A percentile compares a stretch with the other conserved stretches of the same genome.
Conservation (phyloP, 2,113 vertebrate genomes). For the Glaucomys volans region DNA sequence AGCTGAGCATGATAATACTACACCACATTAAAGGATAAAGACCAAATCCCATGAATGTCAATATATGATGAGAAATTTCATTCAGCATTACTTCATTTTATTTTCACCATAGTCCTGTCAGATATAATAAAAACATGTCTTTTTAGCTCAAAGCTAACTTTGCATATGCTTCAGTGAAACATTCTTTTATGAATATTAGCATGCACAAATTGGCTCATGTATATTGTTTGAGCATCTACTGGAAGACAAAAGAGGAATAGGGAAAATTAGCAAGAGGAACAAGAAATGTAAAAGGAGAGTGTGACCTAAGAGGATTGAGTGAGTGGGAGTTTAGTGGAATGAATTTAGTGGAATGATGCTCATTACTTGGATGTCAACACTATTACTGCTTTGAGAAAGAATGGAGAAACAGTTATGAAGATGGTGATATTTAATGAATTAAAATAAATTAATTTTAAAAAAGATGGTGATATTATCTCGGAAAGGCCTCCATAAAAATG, state of each 20-base stretch:
- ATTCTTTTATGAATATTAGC: constrained; percentile 19
- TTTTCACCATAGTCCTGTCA: constrained; percentile 47
- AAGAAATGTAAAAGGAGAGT: background rate
- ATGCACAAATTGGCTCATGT: background rate
- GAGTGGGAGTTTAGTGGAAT: background rate
- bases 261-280: background rate
- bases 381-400: background rate
- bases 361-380: constrained; percentile 5
- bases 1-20: constrained; percentile 56
- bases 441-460: too few relatives aligned
- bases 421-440: background rate
- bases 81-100: constrained; percentile 73
- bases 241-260: constrained; percentile 17
- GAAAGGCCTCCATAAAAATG: background rate
- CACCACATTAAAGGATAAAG: constrained; percentile 15
- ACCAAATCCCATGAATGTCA: constrained; percentile 61
- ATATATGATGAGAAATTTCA: constrained; percentile 63
- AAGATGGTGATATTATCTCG: background rate
- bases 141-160: constrained; percentile 30
- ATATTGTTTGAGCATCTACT: constrained; percentile 40
- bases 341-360: background rate
- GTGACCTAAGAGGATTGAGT: background rate
- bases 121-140: constrained; percentile 17
- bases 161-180: background rate
- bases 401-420: background rate